These are phyloP conservation scores for Phaethon lepturus DNA, from an alignment of 2,113 vertebrate genomes.

Conservation along the genomic window DNA sequence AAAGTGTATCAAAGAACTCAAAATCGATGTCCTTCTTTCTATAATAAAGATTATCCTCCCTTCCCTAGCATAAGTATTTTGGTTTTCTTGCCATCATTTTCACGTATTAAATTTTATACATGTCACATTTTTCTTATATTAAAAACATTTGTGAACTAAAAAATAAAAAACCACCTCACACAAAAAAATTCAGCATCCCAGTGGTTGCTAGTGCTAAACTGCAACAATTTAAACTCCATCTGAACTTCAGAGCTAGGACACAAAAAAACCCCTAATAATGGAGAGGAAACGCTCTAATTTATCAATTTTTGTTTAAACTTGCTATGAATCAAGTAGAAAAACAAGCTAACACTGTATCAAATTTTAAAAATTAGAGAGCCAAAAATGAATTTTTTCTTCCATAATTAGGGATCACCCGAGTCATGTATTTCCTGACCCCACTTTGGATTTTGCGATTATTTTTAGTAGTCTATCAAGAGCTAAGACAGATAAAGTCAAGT, in stretches of 20 bases:
- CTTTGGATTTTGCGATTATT: not conserved
- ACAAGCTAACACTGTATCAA: not conserved
- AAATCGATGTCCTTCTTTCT: not conserved
- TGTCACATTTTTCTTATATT: not conserved
- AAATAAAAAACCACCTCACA: not conserved
- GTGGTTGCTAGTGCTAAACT: not conserved
- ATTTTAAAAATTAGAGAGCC: not conserved
- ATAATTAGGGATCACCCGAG: not conserved
- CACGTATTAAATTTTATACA: not conserved
- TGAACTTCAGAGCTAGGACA: not conserved
- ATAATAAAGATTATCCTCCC: not conserved
- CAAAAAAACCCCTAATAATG: not conserved
- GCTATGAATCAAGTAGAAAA: not conserved
- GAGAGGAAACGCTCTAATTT: not conserved
- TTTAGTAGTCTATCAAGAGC: not conserved
- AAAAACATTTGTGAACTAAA: not conserved
- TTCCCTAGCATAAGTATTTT: not conserved
- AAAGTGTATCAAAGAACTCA: not conserved
- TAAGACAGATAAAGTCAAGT: not conserved
- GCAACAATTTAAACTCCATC: not conserved
- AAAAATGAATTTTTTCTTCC: not conserved
- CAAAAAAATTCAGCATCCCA: not conserved
- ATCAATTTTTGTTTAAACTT: not conserved
- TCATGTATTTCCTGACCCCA: not conserved
- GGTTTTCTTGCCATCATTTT: not conserved